Conservation (phyloP, 2,888 invertebrate species). For the Brachycybe producta region DNA sequence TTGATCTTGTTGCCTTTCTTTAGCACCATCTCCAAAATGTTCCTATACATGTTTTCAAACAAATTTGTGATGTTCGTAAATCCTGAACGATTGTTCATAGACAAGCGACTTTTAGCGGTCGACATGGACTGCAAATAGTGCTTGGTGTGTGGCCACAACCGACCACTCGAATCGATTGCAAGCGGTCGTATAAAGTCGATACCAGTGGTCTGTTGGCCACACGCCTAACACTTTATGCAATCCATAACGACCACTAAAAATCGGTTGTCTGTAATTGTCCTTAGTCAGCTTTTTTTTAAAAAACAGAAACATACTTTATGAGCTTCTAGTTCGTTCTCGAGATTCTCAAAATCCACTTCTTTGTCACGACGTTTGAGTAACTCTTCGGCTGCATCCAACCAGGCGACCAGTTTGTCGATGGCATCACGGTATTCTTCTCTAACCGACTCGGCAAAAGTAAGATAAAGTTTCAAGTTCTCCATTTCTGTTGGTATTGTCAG, state of each 20-base stretch:
- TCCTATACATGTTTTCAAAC: slow-evolving; percentile 39
- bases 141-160: too few relatives aligned
- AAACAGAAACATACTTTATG: slow-evolving; percentile 59
- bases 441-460: slow-evolving; percentile 60
- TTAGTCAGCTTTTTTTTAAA: too few relatives aligned
- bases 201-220: too few relatives aligned
- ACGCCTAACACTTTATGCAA: too few relatives aligned
- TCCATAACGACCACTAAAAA: too few relatives aligned
- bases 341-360: slow-evolving; percentile 77
- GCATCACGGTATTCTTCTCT: slow-evolving; percentile 62
- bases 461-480: slow-evolving; percentile 63
- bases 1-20: slow-evolving; percentile 61
- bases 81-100: too few relatives aligned
- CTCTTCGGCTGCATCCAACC: slow-evolving; percentile 43
- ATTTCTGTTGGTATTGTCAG: slow-evolving; percentile 66
- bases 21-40: slow-evolving; percentile 66
- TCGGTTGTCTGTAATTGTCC: too few relatives aligned
- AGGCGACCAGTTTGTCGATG: slow-evolving; percentile 62
- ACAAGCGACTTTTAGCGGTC: too few relatives aligned
- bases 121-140: too few relatives aligned
- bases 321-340: slow-evolving; percentile 66
- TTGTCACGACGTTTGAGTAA: slow-evolving; percentile 43
- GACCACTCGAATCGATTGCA: too few relatives aligned
- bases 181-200: too few relatives aligned
- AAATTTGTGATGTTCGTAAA: too few relatives aligned